phyloP scores from a whole-genome alignment of 2,113 vertebrate species.

The Entelurus aequoreus region DNA sequence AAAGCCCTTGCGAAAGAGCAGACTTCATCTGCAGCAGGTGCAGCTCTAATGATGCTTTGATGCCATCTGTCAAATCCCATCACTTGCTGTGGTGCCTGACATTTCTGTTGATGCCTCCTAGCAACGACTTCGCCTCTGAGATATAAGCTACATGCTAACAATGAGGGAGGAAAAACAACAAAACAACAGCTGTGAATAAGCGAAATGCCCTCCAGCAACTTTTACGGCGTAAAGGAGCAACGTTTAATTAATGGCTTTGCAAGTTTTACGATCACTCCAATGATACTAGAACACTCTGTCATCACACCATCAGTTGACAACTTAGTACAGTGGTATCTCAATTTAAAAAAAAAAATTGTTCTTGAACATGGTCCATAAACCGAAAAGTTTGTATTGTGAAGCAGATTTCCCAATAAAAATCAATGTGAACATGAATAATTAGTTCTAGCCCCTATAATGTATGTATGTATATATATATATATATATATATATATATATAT shows the following conservation, averaged over 20 bases:
- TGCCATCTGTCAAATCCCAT: slow-evolving; percentile 96
- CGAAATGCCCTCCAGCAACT: neutral
- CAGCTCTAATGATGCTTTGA: slow-evolving; percentile 91
- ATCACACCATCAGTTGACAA: slow-evolving; percentile 36
- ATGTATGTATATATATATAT: no score
- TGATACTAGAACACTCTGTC: slow-evolving; percentile 10
- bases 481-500: no score
- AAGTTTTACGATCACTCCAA: slow-evolving; percentile 4
- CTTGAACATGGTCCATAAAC: no score
- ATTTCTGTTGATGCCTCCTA: slow-evolving; percentile 83
- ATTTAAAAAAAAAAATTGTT: no score
- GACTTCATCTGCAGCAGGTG: slow-evolving; percentile 82
- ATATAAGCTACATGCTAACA: slow-evolving; percentile 21
- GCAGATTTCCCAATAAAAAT: no score
- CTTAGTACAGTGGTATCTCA: slow-evolving; percentile 1
- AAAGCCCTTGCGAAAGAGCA: slow-evolving; percentile 76
- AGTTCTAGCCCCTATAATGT: no score
- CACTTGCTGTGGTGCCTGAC: slow-evolving; percentile 93
- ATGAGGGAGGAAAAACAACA: slow-evolving; percentile 32
- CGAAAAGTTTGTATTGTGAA: no score
- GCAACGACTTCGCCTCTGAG: slow-evolving; percentile 66
- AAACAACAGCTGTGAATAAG: slow-evolving; percentile 6
- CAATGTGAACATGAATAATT: no score
- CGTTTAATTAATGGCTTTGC: neutral
- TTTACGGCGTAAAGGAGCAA: neutral